Evolutionary conservation across 2,113 vertebrate genomes (phyloP).

Genomic region (Vicugna pacos): DNA sequence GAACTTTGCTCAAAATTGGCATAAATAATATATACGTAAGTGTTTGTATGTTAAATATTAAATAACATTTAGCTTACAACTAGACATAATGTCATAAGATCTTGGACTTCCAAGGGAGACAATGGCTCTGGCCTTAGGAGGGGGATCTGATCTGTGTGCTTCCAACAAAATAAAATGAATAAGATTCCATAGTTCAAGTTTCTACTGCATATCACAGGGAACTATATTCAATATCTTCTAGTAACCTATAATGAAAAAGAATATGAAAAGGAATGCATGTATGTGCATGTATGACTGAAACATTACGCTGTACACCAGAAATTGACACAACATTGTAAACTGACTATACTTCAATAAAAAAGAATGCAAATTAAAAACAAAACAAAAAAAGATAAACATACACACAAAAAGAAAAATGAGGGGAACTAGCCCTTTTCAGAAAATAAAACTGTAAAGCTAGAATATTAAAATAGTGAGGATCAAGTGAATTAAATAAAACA

Average conservation of each 20-base stretch:
- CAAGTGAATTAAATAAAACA: not conserved
- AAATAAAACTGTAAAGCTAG: not conserved
- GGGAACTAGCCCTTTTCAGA: not conserved
- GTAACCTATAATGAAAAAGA: no score
- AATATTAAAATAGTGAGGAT: slow-evolving; percentile 16
- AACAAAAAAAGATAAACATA: no score
- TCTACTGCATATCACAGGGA: no score
- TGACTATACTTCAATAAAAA: no score
- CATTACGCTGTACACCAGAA: no score
- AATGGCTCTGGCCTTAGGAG: not conserved
- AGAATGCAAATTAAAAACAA: no score
- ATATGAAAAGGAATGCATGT: no score
- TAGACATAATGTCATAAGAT: not conserved
- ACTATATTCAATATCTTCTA: no score
- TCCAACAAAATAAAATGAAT: slow-evolving; percentile 30
- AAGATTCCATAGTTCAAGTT: no score
- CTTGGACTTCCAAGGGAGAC: not conserved
- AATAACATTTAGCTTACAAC: not conserved
- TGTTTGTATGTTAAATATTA: not conserved
- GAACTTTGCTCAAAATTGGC: not conserved
- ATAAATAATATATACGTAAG: not conserved
- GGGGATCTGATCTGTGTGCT: not conserved
- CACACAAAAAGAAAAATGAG: not conserved
- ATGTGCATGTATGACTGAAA: no score
- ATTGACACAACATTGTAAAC: no score